A percentile compares a stretch with the other conserved stretches of the same genome.
Evolutionary conservation across 2,888 invertebrate species (phyloP).

Genomic region (Strigamia transsilvanica): DNA sequence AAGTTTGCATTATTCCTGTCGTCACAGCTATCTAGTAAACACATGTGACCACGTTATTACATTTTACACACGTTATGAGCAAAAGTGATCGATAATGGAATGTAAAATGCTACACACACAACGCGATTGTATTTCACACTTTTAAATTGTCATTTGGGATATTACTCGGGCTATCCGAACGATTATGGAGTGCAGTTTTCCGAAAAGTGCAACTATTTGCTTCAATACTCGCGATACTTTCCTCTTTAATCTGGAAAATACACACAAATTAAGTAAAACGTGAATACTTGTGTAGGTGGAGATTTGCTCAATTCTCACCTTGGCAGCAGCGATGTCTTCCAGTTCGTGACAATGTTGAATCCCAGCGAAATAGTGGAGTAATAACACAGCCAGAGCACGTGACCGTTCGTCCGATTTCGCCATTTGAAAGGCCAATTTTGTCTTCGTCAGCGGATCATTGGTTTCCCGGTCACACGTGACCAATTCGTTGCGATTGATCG

Average conservation of each 20-base stretch:
- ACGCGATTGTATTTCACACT: slow-evolving; percentile 20
- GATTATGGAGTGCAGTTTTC: neutral
- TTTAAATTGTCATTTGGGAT: neutral
- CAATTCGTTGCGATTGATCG: slow-evolving; percentile 68
- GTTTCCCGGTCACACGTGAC: slow-evolving; percentile 65
- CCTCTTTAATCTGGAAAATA: neutral
- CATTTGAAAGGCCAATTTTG: slow-evolving; percentile 63
- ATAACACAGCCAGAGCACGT: slow-evolving; percentile 88
- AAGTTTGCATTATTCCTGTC: neutral
- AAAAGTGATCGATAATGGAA: neutral
- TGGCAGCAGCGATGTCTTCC: slow-evolving; percentile 60
- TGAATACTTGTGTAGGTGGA: too few species aligned
- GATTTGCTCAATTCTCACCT: too few species aligned
- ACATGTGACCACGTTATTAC: slow-evolving; percentile 13
- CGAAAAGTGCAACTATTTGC: neutral
- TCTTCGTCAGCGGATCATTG: slow-evolving; percentile 63
- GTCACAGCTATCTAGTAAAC: neutral
- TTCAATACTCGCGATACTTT: neutral
- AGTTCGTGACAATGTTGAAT: slow-evolving; percentile 80
- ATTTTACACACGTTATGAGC: neutral
- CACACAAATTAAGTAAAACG: neutral
- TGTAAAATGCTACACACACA: neutral
- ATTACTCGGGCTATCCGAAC: neutral
- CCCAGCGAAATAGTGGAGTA: slow-evolving; percentile 94
- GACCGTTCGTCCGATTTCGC: slow-evolving; percentile 83